Evolutionary conservation across 1,140 invertebrate genomes (phyloP).

Genomic region (Piezodorus guildinii): DNA sequence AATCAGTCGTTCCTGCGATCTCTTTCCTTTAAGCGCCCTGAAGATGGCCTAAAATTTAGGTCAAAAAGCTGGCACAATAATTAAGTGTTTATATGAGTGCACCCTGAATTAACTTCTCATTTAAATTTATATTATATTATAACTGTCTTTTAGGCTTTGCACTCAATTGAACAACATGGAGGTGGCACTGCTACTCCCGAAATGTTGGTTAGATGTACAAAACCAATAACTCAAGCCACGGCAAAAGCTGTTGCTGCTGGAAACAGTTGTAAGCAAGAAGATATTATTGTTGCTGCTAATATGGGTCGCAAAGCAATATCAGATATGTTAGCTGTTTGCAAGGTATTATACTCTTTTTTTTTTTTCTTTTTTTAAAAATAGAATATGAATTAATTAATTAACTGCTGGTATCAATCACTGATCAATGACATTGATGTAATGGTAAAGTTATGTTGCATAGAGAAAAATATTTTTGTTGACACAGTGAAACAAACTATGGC

Average conservation of each 20-base stretch:
- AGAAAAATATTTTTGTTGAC: too few species aligned
- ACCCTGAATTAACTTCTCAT: too few species aligned
- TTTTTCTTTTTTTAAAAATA: background rate
- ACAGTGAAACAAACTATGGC: too few species aligned
- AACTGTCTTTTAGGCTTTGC: conserved; percentile 59
- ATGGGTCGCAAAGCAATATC: conserved; percentile 89
- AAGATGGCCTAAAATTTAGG: too few species aligned
- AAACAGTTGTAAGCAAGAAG: conserved; percentile 87
- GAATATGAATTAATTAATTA: background rate
- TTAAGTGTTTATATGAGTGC: too few species aligned
- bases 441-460: too few species aligned
- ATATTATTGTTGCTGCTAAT: conserved; percentile 93
- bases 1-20: too few species aligned
- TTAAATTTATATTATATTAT: too few species aligned
- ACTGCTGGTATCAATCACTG: too few species aligned
- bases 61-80: too few species aligned
- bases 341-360: conserved; percentile 38
- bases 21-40: too few species aligned
- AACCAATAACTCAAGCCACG: conserved; percentile 89
- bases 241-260: conserved; percentile 90
- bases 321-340: conserved; percentile 83
- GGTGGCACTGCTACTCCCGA: conserved; percentile 66
- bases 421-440: too few species aligned
- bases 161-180: conserved; percentile 46
- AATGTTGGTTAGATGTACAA: conserved; percentile 84